Base-by-base conservation (phyloP, 2,888 invertebrate species). In the Ornithoptera priamus region DNA sequence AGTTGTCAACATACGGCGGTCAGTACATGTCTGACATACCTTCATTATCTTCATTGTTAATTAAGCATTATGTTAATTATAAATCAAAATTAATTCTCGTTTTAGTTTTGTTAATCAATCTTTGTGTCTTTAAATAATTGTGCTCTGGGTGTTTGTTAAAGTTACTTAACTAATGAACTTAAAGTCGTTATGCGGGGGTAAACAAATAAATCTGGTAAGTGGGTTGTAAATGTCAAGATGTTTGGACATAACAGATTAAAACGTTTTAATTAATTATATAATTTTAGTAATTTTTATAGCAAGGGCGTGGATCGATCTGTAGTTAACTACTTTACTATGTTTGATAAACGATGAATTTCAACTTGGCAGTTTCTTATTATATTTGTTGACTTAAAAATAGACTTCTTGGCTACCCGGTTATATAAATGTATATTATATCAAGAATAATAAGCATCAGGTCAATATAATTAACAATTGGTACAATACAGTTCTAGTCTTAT, bases 181-280 rank as follows among this genome's bases (percentile, higher is more conserved):
- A 2, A 53, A 67, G 20, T 64, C 39, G 60, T 65, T 60, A 56
- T 46, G 68, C 22, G 68, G 56, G 68, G 22, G 64, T 65, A 69
- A 69, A 65, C 68, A 69, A 65, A 69, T 69, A 69, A 69, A 69
- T 69, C 64, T 69, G 56, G 20, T 58, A 59, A 68, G 59, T 64
- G 59, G 64, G 53, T 50, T 64, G 59, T 64, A 68, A 53, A 64
- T 68, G 42, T 50, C 20, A 65, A 15, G 10, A 22, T 36, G 39
- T 18, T 60, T 17, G n/a, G 64, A 64, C 56, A 30, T 61, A 60
- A 69, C n/a, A 58, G 59, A 53, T 60, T 24, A 68, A 68, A 24
- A 36, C 36, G 18, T 59, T 63, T 63, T 36, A 68, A 63, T 63
- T 20, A 57, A 57, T 57, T 20, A 7, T 10, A 57, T 6, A 22